phyloP scores from a whole-genome alignment of 2,113 vertebrate genomes.

The Leucoraja erinaceus region DNA sequence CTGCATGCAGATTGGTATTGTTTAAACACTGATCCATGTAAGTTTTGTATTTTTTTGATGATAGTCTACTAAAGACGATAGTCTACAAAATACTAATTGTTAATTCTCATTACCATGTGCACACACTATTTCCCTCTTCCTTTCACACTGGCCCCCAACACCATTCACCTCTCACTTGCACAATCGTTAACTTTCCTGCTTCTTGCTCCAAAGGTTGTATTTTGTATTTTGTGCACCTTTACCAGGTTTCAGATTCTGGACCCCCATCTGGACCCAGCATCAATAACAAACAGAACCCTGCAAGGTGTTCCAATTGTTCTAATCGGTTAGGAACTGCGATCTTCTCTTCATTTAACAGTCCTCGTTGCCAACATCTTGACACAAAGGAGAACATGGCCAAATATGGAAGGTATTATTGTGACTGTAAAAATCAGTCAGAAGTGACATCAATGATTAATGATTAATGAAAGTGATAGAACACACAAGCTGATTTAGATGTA shows the following conservation, averaged over 20 bases:
- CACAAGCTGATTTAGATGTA: not conserved
- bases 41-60: not conserved
- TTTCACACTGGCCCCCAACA: not conserved
- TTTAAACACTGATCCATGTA: not conserved
- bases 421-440: too few species aligned
- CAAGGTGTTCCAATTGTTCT: not conserved
- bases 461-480: not conserved
- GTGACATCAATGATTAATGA: not conserved
- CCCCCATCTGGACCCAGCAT: not conserved
- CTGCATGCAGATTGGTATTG: not conserved
- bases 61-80: too few species aligned
- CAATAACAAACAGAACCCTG: not conserved
- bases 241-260: not conserved
- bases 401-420: not conserved
- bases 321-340: not conserved
- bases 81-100: not conserved
- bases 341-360: not conserved
- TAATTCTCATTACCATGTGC: not conserved
- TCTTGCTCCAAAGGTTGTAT: not conserved
- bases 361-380: not conserved
- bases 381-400: not conserved
- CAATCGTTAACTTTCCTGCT: not conserved
- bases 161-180: not conserved
- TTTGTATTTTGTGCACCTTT: not conserved
- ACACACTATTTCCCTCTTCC: not conserved